Evolutionary conservation across 2,888 invertebrate species (phyloP).

Genomic region (Lymantria dispar): DNA sequence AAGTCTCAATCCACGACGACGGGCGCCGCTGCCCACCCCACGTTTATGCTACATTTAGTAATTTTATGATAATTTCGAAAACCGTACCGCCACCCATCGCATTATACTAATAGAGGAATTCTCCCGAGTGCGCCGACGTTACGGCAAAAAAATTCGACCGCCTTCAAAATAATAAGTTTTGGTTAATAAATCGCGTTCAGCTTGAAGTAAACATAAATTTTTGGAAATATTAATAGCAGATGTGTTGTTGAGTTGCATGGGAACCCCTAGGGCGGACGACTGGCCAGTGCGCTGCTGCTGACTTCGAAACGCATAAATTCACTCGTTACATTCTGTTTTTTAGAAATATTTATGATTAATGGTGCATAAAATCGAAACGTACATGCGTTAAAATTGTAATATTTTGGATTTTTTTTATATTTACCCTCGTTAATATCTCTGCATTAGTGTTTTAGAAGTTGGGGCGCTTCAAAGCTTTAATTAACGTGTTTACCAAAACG

Average conservation of each 20-base stretch:
- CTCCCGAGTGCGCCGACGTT: conserved; percentile 53
- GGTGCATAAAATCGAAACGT: conserved; percentile 71
- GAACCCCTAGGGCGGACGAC: conserved; percentile 48
- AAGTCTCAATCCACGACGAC: conserved; percentile 81
- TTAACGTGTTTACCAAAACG: conserved; percentile 37
- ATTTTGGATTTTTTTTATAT: conserved; percentile 42
- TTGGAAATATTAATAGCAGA: conserved; percentile 77
- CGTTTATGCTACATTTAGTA: conserved; percentile 83
- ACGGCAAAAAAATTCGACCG: conserved; percentile 64
- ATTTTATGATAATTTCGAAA: conserved; percentile 83
- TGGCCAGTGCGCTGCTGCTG: conserved; percentile 51
- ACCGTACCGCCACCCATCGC: conserved; percentile 81
- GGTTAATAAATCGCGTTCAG: conserved; percentile 74
- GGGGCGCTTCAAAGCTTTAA: conserved; percentile 36
- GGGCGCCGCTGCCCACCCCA: conserved; percentile 75
- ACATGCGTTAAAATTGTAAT: conserved; percentile 57
- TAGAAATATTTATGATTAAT: conserved; percentile 75
- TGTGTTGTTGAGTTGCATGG: conserved; percentile 71
- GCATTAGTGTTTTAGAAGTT: conserved; percentile 29
- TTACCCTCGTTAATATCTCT: conserved; percentile 29
- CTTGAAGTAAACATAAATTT: conserved; percentile 69
- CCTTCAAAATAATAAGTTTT: conserved; percentile 75
- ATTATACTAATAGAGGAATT: conserved; percentile 81
- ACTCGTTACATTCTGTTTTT: conserved; percentile 66
- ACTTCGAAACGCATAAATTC: conserved; percentile 78